Base-by-base conservation (phyloP, 2,888 invertebrate genomes). In the Drosophila multiciliata region DNA sequence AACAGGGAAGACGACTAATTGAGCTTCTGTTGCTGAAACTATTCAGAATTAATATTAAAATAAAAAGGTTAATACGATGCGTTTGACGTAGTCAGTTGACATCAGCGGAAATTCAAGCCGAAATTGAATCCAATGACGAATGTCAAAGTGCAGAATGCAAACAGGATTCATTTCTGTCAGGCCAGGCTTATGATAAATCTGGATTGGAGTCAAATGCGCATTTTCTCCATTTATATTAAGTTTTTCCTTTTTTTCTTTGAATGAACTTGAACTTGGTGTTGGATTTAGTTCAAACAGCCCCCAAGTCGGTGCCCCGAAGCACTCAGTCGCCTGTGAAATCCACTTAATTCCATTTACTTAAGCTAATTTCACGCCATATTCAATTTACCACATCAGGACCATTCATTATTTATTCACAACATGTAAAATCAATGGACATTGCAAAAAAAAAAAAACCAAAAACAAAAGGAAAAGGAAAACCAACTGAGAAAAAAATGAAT, bases 371-470 rank as follows among this genome's bases (percentile, higher is more conserved):
- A 91, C 87, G 90, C 91, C 91, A 86, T 91, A 91, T 90, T 88
- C 90, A 91, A 90, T 91, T 91, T 91, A 86, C 89, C 85, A 86
- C 84, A 90, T 78, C 91, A 89, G 90, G 90, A 78, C 65, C 86
- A 88, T 86, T 87, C 91, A 92, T 91, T 91, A 91, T 90, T 91
- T 91, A 91, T 91, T 91, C 91, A 91, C 82, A 90, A 86, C 91
- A 90, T 91, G 92, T 87, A 91, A 90, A 91, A 91, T 89, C 91
- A 91, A 90, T 91, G 91, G 83, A 61, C 79, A 71, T 69, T 53
- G 42, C 45, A 42, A 42, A 52, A 59, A 35, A 49, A 57, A 8
- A 66, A 50, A 66, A 40, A 62, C 9, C 29, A 65, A 36, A 58
- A 29, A 48, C 54, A 65, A 42, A 35, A 29, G n/a, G n/a, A 65